Percentiles rank a stretch among this genome's conserved stretches.
Evolutionary conservation across 1,140 invertebrate genomes (phyloP).

Genomic region (Ganaspis sp.): DNA sequence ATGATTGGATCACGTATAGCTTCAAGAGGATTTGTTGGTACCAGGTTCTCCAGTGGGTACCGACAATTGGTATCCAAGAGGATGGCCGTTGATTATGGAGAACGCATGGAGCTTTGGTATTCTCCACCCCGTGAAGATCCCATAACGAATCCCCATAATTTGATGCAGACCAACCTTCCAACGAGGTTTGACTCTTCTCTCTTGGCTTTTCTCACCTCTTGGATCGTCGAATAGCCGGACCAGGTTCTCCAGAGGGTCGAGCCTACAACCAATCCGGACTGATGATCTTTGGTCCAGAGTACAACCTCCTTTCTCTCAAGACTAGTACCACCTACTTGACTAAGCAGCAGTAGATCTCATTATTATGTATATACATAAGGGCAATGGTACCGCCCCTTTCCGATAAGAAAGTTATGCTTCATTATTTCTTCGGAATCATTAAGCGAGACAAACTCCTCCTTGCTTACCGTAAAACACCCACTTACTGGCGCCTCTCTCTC

Average conservation of each 20-base stretch:
- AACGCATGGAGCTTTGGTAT: not conserved
- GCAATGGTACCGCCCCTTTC: conserved; percentile 57
- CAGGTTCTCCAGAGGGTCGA: conserved; percentile 60
- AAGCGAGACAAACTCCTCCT: conserved; percentile 65
- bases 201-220: conserved; percentile 66
- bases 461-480: conserved; percentile 52
- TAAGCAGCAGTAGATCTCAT: conserved; percentile 60
- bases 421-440: conserved; percentile 72
- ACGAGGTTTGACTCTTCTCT: conserved; percentile 35
- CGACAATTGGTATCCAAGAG: conserved; percentile 13
- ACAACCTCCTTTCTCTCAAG: conserved; percentile 63
- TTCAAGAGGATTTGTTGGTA: not conserved
- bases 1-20: not conserved
- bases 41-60: not conserved
- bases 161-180: conserved; percentile 14
- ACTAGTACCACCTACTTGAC: conserved; percentile 69
- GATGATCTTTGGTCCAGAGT: conserved; percentile 68
- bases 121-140: not conserved
- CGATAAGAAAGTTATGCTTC: conserved; percentile 68
- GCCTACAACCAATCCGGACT: conserved; percentile 68
- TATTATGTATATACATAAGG: conserved; percentile 58
- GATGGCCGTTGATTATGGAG: not conserved
- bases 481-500: conserved; percentile 33
- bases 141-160: conserved; percentile 4
- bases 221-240: conserved; percentile 60